Evolutionary conservation across 2,888 invertebrate genomes (phyloP).

Genomic region (Cephus sareptanus): DNA sequence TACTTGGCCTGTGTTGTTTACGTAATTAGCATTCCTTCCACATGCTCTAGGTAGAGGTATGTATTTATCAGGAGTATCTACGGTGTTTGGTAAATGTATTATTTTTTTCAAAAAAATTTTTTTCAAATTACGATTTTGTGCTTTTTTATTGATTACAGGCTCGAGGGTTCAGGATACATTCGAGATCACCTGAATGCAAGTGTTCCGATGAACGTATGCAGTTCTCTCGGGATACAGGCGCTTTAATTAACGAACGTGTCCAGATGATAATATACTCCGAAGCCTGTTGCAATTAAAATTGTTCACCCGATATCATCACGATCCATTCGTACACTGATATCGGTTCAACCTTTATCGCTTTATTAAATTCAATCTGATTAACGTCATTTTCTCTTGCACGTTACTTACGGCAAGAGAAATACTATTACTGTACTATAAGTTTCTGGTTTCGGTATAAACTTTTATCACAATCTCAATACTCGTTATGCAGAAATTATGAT

Average conservation of each 20-base stretch:
- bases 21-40: neutral
- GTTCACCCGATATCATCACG: neutral
- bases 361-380: neutral
- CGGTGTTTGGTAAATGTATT: too few relatives aligned
- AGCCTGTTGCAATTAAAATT: neutral
- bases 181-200: neutral
- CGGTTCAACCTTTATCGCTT: neutral
- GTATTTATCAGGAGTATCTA: neutral
- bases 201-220: neutral
- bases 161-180: neutral
- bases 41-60: neutral
- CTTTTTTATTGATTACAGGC: neutral
- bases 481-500: neutral
- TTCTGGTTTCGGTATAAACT: too few relatives aligned
- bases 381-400: neutral
- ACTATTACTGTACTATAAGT: too few relatives aligned
- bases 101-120: neutral
- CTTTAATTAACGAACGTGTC: neutral
- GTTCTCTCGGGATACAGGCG: neutral
- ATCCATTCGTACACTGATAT: neutral
- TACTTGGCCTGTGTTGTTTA: neutral
- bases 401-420: too few relatives aligned
- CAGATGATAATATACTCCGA: neutral
- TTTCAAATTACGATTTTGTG: neutral
- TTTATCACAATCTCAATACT: neutral